These are phyloP conservation scores for Danio albolineatus DNA, from an alignment of 2,797 vertebrate genomes.

Conservation along the genomic window DNA sequence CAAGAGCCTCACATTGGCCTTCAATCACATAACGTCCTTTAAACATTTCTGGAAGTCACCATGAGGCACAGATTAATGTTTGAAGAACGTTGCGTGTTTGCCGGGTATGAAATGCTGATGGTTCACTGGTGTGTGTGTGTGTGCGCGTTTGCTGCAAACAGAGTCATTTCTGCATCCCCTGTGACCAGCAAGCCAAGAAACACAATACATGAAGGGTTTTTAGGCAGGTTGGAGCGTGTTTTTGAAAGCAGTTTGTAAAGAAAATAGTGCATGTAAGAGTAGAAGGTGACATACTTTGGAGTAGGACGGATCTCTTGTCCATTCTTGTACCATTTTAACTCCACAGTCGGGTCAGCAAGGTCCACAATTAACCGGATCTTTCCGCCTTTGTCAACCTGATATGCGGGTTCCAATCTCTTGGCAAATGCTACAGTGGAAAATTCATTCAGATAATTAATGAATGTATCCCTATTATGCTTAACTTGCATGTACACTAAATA, in stretches of 20 bases:
- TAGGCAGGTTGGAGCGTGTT: not conserved
- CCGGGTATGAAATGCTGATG: constrained; percentile 64
- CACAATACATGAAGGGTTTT: not conserved
- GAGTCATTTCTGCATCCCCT: constrained; percentile 65
- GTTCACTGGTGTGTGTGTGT: constrained; percentile 59
- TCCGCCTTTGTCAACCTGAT: constrained; percentile 96
- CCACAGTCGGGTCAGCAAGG: constrained; percentile 94
- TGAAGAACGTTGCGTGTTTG: constrained; percentile 58
- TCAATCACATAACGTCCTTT: constrained; percentile 48
- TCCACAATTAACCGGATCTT: constrained; percentile 94
- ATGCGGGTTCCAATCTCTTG: constrained; percentile 94
- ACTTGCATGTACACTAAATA: no score
- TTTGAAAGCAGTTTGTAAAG: constrained; percentile 6
- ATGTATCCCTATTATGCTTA: no score
- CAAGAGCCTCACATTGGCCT: constrained; percentile 37
- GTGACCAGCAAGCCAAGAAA: constrained; percentile 31
- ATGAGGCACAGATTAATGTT: constrained; percentile 62
- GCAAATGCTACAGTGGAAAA: constrained; percentile 84
- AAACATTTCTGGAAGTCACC: constrained; percentile 35
- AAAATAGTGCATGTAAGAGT: not conserved
- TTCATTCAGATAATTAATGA: no score
- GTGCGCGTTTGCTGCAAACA: constrained; percentile 52
- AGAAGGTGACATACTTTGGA: constrained; percentile 88
- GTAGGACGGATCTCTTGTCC: constrained; percentile 95
- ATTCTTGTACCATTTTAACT: constrained; percentile 99